Evolutionary conservation across 2,797 vertebrate genomes (phyloP), one percentile per base, ranked within the genome.

Genomic region (Pelochelys cantorii): DNA sequence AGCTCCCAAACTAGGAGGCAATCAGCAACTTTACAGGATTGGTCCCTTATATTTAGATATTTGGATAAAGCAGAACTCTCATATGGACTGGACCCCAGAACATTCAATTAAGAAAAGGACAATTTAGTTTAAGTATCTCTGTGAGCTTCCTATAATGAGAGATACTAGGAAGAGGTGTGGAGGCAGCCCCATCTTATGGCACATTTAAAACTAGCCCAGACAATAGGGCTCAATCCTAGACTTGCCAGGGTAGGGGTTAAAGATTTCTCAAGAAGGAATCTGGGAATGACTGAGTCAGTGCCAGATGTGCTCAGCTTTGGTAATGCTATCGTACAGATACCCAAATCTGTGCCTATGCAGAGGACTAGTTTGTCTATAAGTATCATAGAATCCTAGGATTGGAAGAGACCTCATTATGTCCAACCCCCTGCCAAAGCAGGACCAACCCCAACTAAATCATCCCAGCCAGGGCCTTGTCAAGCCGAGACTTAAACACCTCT

Each of bases 291-390:
- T 84, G 78, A 68, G 86, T 93, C 77, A 71, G 85, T 81, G 77
- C 90, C 88, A 65, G 82, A 90, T 92, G 81, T 80, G 89, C 89
- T 93, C 57, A 2, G 22, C 89, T 88, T 80, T 88, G 89, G 68
- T 89, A 89, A 90, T 94, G 81, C 90, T 93, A 86, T 85, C 84
- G 81, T 17, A n/a, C 79, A 79, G 74, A 81, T 85, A 91, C 90
- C 90, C 89, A 95, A 91, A 93, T 8, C 34, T 85, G 83, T 87
- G 62, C 80, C 86, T 79, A 92, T 37, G 80, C 27, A n/a, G 84
- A 85, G 74, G 85, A 89, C 25, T 31, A 7, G 77, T 65, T 85
- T 48, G 79, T 78, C 94, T 85, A 95, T 93, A 95, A 93, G 90
- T 90, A 48, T 48, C 42, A 48, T 8, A 48, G 42, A 48, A 48